phyloP scores from a whole-genome alignment of 2,797 vertebrate species.

The Sebastes minor region DNA sequence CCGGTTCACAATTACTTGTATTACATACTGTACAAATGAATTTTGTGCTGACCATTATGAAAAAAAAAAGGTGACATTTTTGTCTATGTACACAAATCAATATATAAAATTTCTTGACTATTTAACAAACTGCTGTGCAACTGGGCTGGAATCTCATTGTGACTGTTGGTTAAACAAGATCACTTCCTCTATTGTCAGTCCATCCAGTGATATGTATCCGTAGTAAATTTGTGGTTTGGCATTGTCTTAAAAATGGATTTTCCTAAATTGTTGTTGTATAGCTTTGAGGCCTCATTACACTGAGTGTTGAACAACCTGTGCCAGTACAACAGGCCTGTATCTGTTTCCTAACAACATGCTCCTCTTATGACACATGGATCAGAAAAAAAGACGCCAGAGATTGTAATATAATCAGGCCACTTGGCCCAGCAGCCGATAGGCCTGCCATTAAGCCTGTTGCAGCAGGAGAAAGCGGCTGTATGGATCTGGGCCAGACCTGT shows the following conservation, averaged over 20 bases:
- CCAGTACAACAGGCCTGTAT: slow-evolving; percentile 30
- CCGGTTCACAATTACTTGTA: too few relatives aligned
- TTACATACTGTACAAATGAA: too few relatives aligned
- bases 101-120: too few relatives aligned
- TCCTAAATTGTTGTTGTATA: slow-evolving; percentile 11
- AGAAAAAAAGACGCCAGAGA: slow-evolving; percentile 39
- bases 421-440: slow-evolving; percentile 47
- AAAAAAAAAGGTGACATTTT: too few relatives aligned
- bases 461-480: slow-evolving; percentile 44
- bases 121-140: too few relatives aligned
- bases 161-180: slow-evolving; percentile 2
- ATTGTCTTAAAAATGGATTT: slow-evolving; percentile 31
- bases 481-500: slow-evolving; percentile 66
- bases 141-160: neutral
- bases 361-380: slow-evolving; percentile 47
- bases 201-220: slow-evolving; percentile 4
- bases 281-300: slow-evolving; percentile 46
- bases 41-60: too few relatives aligned
- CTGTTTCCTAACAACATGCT: slow-evolving; percentile 51
- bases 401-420: slow-evolving; percentile 63
- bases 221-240: slow-evolving; percentile 37
- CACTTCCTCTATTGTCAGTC: neutral
- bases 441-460: slow-evolving; percentile 37
- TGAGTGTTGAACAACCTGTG: slow-evolving; percentile 31
- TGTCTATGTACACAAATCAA: too few relatives aligned